Base-by-base conservation (phyloP, 2,113 vertebrate genomes). In the Pipra filicauda region DNA sequence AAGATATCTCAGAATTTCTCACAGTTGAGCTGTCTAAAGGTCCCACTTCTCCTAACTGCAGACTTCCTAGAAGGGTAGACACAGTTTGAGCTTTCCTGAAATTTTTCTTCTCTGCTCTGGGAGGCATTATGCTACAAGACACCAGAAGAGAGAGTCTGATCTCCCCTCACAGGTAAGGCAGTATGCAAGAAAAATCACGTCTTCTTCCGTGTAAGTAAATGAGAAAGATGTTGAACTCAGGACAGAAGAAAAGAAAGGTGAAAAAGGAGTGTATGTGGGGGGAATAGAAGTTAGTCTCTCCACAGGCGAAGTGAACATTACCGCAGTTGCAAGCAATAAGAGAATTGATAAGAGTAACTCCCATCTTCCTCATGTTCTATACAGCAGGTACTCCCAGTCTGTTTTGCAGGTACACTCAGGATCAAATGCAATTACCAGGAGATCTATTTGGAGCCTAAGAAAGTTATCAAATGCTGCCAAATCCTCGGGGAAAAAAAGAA, bases 301-400 rank as follows among this genome's bases (percentile, higher is more conserved):
- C 64, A 52, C 16, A 69, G 33, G 18, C 24, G 61, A 90, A 75
- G 11, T 26, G 31, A 54, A 44, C 35, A 15, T 41, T 31, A 39
- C 5, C 79, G 86, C 58, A 61, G 30, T 55, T 37, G 15, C 28
- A 88, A 54, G 6, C 5, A 65, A 33, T 17, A 59, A 79, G 19
- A 31, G 27, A 76, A 66, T 7, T 15, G 17, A 12, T 30, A 39
- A 82, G 5, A 54, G 8, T 9, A 85, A 51, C 24, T 75, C 27
- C 10, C 2, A 0, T 59, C 22, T 76, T 90, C 28, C 26, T 66
- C 5, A 31, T 72, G 91, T 78, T 64, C 30, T 57, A 2, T 37
- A 30, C 3, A 62, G 9, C 30, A 33, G 14, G 43, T 74, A 55
- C 65, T 83, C 80, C 33, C 0, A 0, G 43, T 2, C 21, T 70